Conservation (phyloP, 2,113 vertebrate species). For the Alosa alosa region DNA sequence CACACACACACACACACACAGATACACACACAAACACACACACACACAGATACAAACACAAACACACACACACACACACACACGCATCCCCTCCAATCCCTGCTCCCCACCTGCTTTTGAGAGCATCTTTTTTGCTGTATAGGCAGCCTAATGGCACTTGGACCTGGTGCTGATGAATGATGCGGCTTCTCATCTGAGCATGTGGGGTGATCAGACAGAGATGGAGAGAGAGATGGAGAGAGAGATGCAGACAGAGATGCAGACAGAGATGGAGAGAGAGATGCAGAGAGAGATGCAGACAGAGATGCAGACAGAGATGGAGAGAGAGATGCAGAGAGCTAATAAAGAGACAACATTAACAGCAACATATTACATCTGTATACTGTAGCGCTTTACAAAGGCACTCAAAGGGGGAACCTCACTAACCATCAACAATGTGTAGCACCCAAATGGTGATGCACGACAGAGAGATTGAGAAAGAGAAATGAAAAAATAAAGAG, state of each 20-base stretch:
- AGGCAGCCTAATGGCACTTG: background rate
- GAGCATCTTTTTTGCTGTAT: background rate
- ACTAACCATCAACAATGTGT: too few relatives aligned
- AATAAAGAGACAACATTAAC: background rate
- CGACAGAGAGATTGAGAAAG: background rate
- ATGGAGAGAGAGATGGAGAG: too few relatives aligned
- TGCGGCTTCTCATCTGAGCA: background rate
- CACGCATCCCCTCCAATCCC: background rate
- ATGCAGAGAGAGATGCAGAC: background rate
- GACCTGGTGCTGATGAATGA: background rate
- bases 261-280: background rate
- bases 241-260: background rate
- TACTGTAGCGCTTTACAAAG: too few relatives aligned
- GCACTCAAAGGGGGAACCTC: too few relatives aligned
- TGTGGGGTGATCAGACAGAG: too few relatives aligned
- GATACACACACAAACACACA: background rate
- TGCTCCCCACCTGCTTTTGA: background rate
- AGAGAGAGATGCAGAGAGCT: background rate
- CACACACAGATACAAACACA: background rate
- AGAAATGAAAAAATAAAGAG: background rate
- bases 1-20: background rate
- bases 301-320: background rate
- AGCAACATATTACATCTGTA: too few relatives aligned
- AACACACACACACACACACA: background rate
- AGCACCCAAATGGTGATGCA: background rate